Conservation (phyloP, 2,888 invertebrate genomes). For the Stratiomys singularior region DNA sequence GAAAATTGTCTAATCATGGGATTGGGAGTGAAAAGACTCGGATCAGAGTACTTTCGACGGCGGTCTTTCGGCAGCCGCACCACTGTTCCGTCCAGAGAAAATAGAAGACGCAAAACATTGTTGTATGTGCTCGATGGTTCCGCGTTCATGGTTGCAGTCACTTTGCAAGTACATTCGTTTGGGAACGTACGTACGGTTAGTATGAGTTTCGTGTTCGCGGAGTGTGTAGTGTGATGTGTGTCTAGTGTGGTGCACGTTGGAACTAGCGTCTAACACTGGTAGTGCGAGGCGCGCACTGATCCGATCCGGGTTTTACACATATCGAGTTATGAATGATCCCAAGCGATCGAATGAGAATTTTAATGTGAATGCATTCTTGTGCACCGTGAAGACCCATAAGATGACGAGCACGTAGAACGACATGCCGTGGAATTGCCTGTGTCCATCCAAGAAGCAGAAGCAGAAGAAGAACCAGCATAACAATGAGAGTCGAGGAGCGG, state of each 20-base stretch:
- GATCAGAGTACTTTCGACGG: not conserved
- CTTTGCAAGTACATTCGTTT: not conserved
- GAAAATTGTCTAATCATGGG: conserved; percentile 11
- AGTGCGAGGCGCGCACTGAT: not conserved
- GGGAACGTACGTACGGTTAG: not conserved
- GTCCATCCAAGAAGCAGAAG: conserved; percentile 51
- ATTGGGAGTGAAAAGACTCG: not conserved
- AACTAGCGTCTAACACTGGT: not conserved
- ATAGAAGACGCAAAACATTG: not conserved
- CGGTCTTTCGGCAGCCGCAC: not conserved
- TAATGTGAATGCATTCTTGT: conserved; percentile 5
- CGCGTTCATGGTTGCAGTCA: not conserved
- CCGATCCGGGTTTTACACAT: conserved; percentile 7
- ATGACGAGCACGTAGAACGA: conserved; percentile 40
- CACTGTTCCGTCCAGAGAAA: conserved; percentile 6
- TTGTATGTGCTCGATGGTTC: not conserved
- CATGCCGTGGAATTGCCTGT: conserved; percentile 53
- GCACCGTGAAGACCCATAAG: not conserved
- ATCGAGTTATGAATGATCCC: conserved; percentile 8
- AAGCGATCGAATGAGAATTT: conserved; percentile 9
- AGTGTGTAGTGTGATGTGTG: conserved; percentile 4
- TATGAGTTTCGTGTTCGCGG: not conserved
- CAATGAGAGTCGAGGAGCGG: not conserved
- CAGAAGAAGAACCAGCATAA: conserved; percentile 1
- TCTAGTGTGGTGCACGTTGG: conserved; percentile 15